Base-by-base conservation (phyloP, 1,140 invertebrate species). In the Epicauta chinensis region DNA sequence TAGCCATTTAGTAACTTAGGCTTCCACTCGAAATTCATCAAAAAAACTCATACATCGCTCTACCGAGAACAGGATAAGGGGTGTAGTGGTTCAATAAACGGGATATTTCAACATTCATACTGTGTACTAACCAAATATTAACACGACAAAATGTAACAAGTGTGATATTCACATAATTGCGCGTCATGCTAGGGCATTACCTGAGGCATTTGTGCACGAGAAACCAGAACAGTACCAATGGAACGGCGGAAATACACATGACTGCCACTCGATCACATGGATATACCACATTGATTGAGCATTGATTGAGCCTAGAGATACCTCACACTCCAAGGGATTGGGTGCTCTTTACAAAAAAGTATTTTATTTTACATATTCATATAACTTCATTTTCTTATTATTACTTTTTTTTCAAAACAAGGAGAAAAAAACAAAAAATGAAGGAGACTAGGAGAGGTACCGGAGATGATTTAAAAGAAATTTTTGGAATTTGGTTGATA, bases 151-250 rank as follows among this genome's bases (percentile, higher is more conserved):
- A 59, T 45, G 45, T 48, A 59, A 51, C 56, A 58, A 60, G 44
- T 46, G 23, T 58, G 49, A 48, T 51, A 45, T 34, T 53, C 45
- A 48, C 49, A 47, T 37, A 53, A 58, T 47, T 60, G 58, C 60
- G 58, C 62, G 58, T 62, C 62, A 64, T 64, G 62, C 62, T 62
- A 62, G 55, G 58, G 60, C 54, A 64, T 64, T 64, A 64, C 62
- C 62, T 64, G 62, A 59, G 58, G 56, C 62, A 58, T 45, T 38
- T 52, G 53, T 58, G 52, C 52, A 63, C 59, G 55, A 60, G 60
- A 52, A 58, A 64, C 55, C 54, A 53, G 55, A 51, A 60, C 49
- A 49, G 58, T 58, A 58, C 55, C 62, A 64, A 61, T 61, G 60
- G 60, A 54, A 54, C 55, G 55, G 55, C 40, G 45, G 46, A 49